Base-by-base conservation (phyloP, 2,888 invertebrate species). In the Pedicia rivosa region DNA sequence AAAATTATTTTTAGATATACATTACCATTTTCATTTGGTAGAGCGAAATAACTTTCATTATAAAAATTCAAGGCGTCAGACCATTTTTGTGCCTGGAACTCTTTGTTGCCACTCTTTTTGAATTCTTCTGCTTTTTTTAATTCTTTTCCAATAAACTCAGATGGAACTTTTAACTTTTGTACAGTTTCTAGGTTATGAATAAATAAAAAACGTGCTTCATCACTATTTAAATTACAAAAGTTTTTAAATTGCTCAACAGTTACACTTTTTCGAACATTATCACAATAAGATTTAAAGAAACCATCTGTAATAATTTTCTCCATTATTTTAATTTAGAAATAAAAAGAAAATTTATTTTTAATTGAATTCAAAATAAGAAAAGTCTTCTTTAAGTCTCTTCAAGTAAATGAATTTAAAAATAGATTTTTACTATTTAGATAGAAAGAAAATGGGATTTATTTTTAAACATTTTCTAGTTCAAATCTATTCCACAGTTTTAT, bases 21-120 rank as follows among this genome's bases (percentile, higher is more conserved):
- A 66, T 66, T 62, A 82, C 83, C 70, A 59, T 72, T 68, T 47
- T 71, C 70, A 40, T 68, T 66, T 9, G 83, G 82, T 53, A 76
- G 65, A 35, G 69, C 60, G 16, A 78, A 56, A 51, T 81, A 74
- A 44, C 76, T 75, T 47, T 70, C 67, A 40, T 73, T 76, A 56
- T 87, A 88, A 29, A 71, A 55, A 22, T 71, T 62, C 52, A 83
- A 61, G 2, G 87, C 80, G 46, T 67, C 70, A 20, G 57, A 52
- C 66, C 74, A 81, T 45, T 80, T 70, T 36, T 75, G 77, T 46
- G 68, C 70, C 45, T 74, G 74, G 48, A 84, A 87, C 5, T 70
- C 72, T 41, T 66, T 63, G 50, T 83, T 86, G 3, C 83, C 87
- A 40, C 68, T 67, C 46, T 73, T 67, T 58, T 86, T 84, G 24